phyloP scores from a whole-genome alignment of 2,888 invertebrate genomes.

The Stenoptilia bipunctidactyla region DNA sequence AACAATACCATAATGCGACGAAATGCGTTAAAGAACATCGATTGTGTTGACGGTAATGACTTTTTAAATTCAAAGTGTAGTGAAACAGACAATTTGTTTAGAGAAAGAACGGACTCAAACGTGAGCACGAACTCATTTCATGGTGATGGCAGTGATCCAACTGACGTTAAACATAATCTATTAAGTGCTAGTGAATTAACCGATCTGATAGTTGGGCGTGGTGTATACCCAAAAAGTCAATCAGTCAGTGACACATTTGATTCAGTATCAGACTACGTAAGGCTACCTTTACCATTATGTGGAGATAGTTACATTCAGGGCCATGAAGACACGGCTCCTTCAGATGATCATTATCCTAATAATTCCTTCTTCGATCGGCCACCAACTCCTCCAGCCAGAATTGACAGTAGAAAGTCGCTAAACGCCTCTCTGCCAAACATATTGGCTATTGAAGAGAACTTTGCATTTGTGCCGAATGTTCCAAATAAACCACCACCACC shows the following conservation, averaged over 20 bases:
- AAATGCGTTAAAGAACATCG: constrained; percentile 37
- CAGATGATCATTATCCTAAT: constrained; percentile 63
- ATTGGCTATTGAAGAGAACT: constrained; percentile 41
- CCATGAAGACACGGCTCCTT: constrained; percentile 72
- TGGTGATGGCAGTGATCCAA: constrained; percentile 91
- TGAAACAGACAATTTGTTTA: constrained; percentile 62
- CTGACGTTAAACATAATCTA: constrained; percentile 80
- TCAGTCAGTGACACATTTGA: constrained; percentile 88
- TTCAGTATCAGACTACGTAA: constrained; percentile 92
- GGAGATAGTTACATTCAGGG: constrained; percentile 72
- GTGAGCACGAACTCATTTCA: constrained; percentile 86
- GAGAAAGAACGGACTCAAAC: constrained; percentile 82
- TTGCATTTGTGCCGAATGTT: constrained; percentile 27
- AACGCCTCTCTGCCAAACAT: constrained; percentile 61
- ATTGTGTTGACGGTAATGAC: constrained; percentile 64
- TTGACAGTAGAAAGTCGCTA: constrained; percentile 71
- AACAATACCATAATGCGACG: constrained; percentile 30
- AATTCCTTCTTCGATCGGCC: constrained; percentile 68
- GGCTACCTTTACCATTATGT: constrained; percentile 73
- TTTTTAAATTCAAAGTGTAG: constrained; percentile 51
- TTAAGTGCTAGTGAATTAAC: constrained; percentile 87
- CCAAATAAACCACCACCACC: constrained; percentile 75
- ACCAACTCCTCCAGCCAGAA: constrained; percentile 78
- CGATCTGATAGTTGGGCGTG: constrained; percentile 85
- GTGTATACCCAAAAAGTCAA: constrained; percentile 78